Conservation (phyloP, 2,797 vertebrate genomes). For the Micrastur ruficollis region DNA sequence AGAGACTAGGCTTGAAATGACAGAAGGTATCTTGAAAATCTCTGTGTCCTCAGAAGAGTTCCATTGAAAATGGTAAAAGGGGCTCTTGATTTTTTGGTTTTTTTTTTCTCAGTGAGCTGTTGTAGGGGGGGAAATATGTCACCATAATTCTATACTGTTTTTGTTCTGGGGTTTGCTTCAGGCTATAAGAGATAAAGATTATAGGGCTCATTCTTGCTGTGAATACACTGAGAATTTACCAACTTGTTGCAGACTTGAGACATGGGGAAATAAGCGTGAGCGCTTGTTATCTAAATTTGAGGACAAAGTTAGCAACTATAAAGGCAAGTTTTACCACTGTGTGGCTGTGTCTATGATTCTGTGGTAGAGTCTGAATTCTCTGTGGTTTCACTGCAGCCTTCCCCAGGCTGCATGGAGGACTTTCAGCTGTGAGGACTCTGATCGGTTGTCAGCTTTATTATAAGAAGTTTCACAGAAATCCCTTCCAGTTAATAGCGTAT, state of each 20-base stretch:
- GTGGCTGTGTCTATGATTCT: not conserved
- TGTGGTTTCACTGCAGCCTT: not conserved
- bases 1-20: not conserved
- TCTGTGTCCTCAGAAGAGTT: not conserved
- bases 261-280: not conserved
- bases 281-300: not conserved
- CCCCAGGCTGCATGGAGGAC: not conserved
- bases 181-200: not conserved
- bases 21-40: not conserved
- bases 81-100: not conserved
- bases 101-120: not conserved
- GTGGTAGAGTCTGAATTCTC: not conserved
- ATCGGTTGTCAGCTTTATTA: not conserved
- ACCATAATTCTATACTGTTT: not conserved
- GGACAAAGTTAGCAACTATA: not conserved
- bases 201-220: not conserved
- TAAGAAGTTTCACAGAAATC: not conserved
- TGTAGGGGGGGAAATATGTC: accelerated
- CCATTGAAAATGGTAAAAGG: not conserved
- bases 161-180: not conserved
- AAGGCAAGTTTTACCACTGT: not conserved
- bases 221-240: not conserved
- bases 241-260: not conserved
- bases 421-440: not conserved
- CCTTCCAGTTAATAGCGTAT: not conserved